Evolutionary conservation across 2,888 invertebrate genomes (phyloP).

Genomic region (Apeira syringaria): DNA sequence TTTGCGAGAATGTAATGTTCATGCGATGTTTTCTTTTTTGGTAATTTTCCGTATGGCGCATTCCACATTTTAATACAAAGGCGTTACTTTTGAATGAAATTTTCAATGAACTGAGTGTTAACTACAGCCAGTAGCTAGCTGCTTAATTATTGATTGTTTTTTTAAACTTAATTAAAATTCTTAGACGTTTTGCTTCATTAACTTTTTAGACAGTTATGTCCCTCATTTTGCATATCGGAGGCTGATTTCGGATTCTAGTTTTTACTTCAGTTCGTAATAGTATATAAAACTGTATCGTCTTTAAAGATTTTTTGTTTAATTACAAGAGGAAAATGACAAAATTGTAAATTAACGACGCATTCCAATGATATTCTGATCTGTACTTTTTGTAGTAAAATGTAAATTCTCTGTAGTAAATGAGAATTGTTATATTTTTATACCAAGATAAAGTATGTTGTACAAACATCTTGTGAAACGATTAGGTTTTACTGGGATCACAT

Average conservation of each 20-base stretch:
- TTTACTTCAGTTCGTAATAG: conserved; percentile 1
- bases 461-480: too few relatives aligned
- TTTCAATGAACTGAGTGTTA: not conserved
- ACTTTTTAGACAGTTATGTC: not conserved
- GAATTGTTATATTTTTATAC: too few relatives aligned
- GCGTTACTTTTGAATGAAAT: not conserved
- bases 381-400: too few relatives aligned
- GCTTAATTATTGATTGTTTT: not conserved
- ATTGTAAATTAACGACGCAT: too few relatives aligned
- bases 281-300: too few relatives aligned
- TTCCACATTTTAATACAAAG: not conserved
- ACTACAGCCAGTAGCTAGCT: not conserved
- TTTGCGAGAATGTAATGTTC: conserved; percentile 1
- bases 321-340: not conserved
- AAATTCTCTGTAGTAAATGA: too few relatives aligned
- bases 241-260: conserved; percentile 7
- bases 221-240: not conserved
- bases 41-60: not conserved
- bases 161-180: conserved; percentile 7
- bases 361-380: too few relatives aligned
- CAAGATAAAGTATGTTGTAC: too few relatives aligned
- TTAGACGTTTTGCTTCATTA: conserved; percentile 13
- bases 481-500: too few relatives aligned
- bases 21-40: not conserved
- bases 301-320: too few relatives aligned